A percentile compares a stretch with the other conserved stretches of the same genome.
Evolutionary conservation across 1,140 invertebrate genomes (phyloP).

Genomic region (Cherax destructor): DNA sequence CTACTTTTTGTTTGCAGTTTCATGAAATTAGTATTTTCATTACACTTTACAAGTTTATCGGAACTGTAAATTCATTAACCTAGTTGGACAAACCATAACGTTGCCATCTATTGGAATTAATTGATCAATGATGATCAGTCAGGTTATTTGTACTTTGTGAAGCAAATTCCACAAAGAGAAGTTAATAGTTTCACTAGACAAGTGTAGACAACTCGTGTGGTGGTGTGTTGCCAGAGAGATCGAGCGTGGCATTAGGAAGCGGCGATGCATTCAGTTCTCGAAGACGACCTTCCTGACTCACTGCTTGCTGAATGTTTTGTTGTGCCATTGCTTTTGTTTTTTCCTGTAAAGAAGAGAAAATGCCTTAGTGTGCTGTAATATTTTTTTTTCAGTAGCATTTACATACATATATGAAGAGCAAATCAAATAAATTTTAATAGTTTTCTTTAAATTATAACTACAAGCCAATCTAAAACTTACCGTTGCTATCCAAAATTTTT

Average conservation of each 20-base stretch:
- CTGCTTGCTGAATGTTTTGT: constrained; percentile 64
- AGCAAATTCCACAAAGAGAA: neutral
- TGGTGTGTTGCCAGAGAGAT: constrained; percentile 53
- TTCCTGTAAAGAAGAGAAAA: constrained; percentile 24
- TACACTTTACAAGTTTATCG: neutral
- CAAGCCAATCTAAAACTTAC: no score
- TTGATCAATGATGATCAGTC: neutral
- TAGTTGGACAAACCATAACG: neutral
- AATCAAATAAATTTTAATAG: no score
- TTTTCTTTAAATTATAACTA: no score
- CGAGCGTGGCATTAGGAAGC: constrained; percentile 57
- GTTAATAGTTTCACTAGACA: constrained; percentile 5
- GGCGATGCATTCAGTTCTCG: constrained; percentile 53
- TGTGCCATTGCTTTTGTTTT: constrained; percentile 58
- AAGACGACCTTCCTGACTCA: constrained; percentile 53
- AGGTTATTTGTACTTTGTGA: neutral
- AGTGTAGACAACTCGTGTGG: constrained; percentile 60
- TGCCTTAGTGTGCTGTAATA: neutral
- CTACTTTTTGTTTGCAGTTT: neutral
- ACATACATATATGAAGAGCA: no score
- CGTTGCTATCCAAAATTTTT: no score
- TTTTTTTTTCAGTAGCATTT: neutral
- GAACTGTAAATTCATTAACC: neutral
- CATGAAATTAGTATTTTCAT: neutral
- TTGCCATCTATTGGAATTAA: neutral